Base-by-base conservation (phyloP, 2,888 invertebrate species). In the Sphaerophoria rueppellii region DNA sequence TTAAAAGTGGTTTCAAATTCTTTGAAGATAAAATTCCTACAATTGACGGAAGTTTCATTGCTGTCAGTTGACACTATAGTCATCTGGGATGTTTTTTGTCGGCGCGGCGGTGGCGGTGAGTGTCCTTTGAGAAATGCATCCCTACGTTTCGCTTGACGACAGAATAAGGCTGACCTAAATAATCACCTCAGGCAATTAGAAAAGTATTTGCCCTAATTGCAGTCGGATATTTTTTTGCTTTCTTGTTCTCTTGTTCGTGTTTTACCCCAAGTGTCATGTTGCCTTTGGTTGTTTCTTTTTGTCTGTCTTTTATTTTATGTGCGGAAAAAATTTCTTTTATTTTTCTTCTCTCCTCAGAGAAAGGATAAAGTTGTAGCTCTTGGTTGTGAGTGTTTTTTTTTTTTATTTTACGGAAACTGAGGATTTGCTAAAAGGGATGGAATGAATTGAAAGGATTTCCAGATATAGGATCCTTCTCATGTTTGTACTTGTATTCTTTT, bases 181-280 rank as follows among this genome's bases (percentile, higher is more conserved):
- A 77, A 82, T 77, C 82, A 82, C 82, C 82, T 82, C 77, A 60
- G 77, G 82, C 82, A 82, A 82, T 82, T 82, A 82, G 82, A 82
- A 82, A 77, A 77, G 82, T 54, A 82, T 82, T 82, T 77, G 77
- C 46, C 32, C 57, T 82, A 82, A 82, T 82, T 82, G 82, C 69
- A 77, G 63, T 73, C 72, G 82, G 82, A 67, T 69, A 46, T 35
- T 52, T 43, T 43, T 46, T 34, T 67, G 11, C 35, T 16, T 57
- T 52, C 24, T 48, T 58, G 14, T 35, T 55, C 4, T 57, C 40
- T 60, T 32, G 7, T 55, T 63, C 14, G 16, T 43, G 24, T 60
- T 24, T 65, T n/a, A 37, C 35, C 54, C 50, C 52, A 50, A 12
- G 46, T 60, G 43, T 48, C 16, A 7, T 40, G 50, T 57, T 50